Evolutionary conservation across 1,140 invertebrate species (phyloP), one percentile per base, ranked within the genome.

Genomic region (Aricia agestis): DNA sequence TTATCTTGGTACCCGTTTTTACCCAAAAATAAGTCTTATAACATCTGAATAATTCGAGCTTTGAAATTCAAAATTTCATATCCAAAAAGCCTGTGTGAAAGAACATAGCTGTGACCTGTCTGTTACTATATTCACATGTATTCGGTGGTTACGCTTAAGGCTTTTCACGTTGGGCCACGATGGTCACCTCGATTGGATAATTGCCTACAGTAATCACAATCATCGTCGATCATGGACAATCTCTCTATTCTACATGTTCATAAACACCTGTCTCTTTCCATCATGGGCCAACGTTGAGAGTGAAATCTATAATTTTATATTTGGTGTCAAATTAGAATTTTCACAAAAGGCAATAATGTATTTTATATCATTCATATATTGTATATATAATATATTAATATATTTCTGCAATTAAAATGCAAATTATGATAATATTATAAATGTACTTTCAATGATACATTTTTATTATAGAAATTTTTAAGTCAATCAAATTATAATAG

Each of bases 61-160:
- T 63, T 63, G 59, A 63, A 63, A 19, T 18, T 63, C 10, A 59
- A 59, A 63, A 63, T 63, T 25, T 63, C 59, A 63, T 11, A 63
- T 63, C 59, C 59, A 63, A 63, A 13, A 25, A 17, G 17, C 17
- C 18, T 63, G 18, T 11, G 59, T 18, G 9, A 67, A 31, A 6
- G 31, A 19, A 72, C 72, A 72, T 68, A 52, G 18, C 13, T 69
- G 72, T 72, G 72, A 68, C 72, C 72, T 72, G 72, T 72, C 67
- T 72, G 72, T 72, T 65, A 69, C 59, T 52, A 72, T 72, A 69
- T 72, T 72, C 72, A 66, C 72, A 69, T 72, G 72, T 72, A 72
- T 72, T 69, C 65, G 68, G 58, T 69, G 72, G 63, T 69, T 52
- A 67, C 71, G 36, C 42, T 52, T 5, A 36, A 6, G 36, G 36